These are phyloP conservation scores for Choristoneura rosaceana DNA, from an alignment of 2,888 invertebrate genomes.

Conservation along the genomic window DNA sequence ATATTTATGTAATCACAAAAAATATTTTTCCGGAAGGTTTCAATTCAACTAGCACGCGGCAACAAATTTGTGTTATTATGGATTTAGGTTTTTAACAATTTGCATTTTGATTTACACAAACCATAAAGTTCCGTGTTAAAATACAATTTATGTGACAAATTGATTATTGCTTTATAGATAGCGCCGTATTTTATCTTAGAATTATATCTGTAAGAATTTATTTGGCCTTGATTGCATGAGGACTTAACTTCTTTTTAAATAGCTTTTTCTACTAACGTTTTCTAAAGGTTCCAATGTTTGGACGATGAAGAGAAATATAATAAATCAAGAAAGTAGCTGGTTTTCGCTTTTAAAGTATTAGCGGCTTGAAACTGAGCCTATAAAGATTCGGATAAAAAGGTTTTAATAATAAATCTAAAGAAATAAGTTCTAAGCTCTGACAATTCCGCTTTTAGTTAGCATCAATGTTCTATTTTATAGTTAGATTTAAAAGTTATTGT, in stretches of 20 bases:
- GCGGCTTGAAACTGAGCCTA: background rate
- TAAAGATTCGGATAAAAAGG: background rate
- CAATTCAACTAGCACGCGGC: slow-evolving; percentile 16
- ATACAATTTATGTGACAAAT: slow-evolving; percentile 40
- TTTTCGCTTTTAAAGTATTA: background rate
- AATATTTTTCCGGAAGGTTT: slow-evolving; percentile 34
- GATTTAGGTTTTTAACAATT: slow-evolving; percentile 39
- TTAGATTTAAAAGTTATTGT: too few relatives aligned
- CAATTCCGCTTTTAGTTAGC: too few relatives aligned
- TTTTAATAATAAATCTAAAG: background rate
- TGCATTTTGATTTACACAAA: slow-evolving; percentile 33
- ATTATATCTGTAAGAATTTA: slow-evolving; percentile 14
- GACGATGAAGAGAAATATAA: background rate
- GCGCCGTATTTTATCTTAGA: slow-evolving; percentile 18
- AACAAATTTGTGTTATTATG: slow-evolving; percentile 31
- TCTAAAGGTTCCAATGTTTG: background rate
- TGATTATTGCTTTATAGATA: slow-evolving; percentile 31
- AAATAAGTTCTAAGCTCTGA: background rate
- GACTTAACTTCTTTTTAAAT: background rate
- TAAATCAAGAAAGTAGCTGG: background rate
- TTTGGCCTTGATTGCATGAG: slow-evolving; percentile 7
- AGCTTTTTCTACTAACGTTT: background rate
- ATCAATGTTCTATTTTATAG: background rate
- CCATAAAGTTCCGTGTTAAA: slow-evolving; percentile 25
- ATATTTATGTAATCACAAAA: slow-evolving; percentile 36